Base-by-base conservation (phyloP, 2,797 vertebrate species). In the Hippoglossus hippoglossus region DNA sequence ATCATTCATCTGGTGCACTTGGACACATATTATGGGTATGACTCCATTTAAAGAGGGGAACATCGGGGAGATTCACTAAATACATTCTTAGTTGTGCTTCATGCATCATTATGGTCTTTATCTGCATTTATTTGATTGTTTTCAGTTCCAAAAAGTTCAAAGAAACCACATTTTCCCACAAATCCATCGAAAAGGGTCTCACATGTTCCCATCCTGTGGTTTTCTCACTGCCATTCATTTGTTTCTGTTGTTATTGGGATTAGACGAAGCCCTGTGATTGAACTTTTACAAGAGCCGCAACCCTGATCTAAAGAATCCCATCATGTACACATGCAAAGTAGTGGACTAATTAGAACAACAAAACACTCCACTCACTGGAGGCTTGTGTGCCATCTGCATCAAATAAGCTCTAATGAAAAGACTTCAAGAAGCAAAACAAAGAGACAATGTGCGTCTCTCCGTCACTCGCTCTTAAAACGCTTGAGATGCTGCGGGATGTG, bases 391-490 rank as follows among this genome's bases (percentile, higher is more conserved):
- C 68, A 60, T 86, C 74, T 9, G 47, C 87, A 81, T 88, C 69
- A 88, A 85, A 82, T 61, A 79, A 85, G 63, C 57, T 31, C 57
- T 7, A 77, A 82, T 82, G 75, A 90, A 90, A 87, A 64, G 74
- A 61, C 71, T 67, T 55, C 64, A 75, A 82, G 65, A 75, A 75
- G 78, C 46, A 64, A 81, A 83, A 90, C 85, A 81, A 91, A 80
- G 41, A 75, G 75, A 77, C 79, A 77, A 68, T 69, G 76, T 36
- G 61, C 44, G 25, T 57, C 56, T 61, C 56, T 65, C 56, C 74
- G 71, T 77, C 60, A 85, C 49, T 16, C 53, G 21, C 71, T 39
- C 46, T 67, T 31, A 51, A 71, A 74, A 69, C 63, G 78, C 67
- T 57, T 41, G 61, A 77, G 83, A 86, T 78, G 87, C 77, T 78